phyloP scores from a whole-genome alignment of 2,113 vertebrate genomes.

The Stictonetta naevosa region DNA sequence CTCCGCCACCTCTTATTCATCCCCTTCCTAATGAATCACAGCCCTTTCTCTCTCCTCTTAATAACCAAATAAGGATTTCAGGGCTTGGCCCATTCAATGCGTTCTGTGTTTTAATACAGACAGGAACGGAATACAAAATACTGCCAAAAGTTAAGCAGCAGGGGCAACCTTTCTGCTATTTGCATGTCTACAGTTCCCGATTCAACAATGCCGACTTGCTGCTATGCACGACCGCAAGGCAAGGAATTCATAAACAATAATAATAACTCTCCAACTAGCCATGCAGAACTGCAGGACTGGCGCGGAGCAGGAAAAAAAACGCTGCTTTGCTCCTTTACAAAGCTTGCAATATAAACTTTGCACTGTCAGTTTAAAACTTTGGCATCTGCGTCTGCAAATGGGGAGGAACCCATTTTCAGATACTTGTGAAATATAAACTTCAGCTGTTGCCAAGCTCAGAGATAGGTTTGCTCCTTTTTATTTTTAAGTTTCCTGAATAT shows the following conservation, averaged over 20 bases:
- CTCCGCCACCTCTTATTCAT: conserved; percentile 14
- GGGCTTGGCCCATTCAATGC: conserved; percentile 52
- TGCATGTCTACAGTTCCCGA: not conserved
- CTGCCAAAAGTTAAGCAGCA: conserved; percentile 58
- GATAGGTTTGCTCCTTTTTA: conserved; percentile 68
- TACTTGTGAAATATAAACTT: conserved; percentile 67
- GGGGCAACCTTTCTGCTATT: conserved; percentile 40
- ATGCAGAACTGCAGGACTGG: not conserved
- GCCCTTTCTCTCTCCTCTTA: conserved; percentile 24
- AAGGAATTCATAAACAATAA: conserved; percentile 38
- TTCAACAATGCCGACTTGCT: conserved; percentile 1
- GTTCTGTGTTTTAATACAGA: conserved; percentile 46
- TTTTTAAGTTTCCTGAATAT: conserved; percentile 61
- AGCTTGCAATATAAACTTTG: conserved; percentile 41
- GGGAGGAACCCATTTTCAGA: conserved; percentile 69
- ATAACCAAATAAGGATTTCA: conserved; percentile 55
- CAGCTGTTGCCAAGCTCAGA: conserved; percentile 58
- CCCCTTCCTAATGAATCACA: conserved; percentile 32
- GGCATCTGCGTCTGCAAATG: conserved; percentile 55
- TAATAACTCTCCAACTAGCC: not conserved
- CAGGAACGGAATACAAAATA: conserved; percentile 52
- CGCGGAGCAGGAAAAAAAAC: not conserved
- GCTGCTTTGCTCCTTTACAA: not conserved
- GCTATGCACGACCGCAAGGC: not conserved
- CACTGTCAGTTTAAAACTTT: conserved; percentile 61